Conservation (phyloP, 2,888 invertebrate genomes). For the Aleiodes alternator region DNA sequence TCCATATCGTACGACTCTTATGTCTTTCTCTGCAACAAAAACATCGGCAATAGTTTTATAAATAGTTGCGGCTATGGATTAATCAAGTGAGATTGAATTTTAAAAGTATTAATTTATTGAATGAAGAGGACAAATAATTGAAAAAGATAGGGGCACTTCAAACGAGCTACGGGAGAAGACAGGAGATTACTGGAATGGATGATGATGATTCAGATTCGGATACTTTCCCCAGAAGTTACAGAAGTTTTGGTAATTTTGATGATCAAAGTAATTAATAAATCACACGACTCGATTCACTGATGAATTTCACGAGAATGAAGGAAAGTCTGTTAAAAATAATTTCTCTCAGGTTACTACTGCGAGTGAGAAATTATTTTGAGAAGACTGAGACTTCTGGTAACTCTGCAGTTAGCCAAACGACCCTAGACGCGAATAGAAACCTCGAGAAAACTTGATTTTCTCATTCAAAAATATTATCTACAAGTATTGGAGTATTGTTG, state of each 20-base stretch:
- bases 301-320: too few species aligned
- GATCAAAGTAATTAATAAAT: too few species aligned
- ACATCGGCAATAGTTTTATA: not conserved
- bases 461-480: too few species aligned
- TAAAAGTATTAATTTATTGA: not conserved
- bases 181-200: not conserved
- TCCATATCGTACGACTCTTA: not conserved
- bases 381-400: too few species aligned
- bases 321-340: too few species aligned
- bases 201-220: not conserved
- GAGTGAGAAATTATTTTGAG: too few species aligned
- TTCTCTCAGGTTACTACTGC: too few species aligned
- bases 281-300: not conserved
- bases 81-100: not conserved
- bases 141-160: conserved; percentile 25
- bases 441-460: too few species aligned
- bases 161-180: conserved; percentile 5
- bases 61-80: not conserved
- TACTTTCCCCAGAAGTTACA: conserved; percentile 5
- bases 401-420: too few species aligned
- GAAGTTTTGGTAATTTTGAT: conserved; percentile 6
- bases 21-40: not conserved
- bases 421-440: too few species aligned
- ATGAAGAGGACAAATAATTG: not conserved
- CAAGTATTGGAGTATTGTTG: too few species aligned